Conservation (phyloP, 2,113 vertebrate species). For the Pteropus alecto region DNA sequence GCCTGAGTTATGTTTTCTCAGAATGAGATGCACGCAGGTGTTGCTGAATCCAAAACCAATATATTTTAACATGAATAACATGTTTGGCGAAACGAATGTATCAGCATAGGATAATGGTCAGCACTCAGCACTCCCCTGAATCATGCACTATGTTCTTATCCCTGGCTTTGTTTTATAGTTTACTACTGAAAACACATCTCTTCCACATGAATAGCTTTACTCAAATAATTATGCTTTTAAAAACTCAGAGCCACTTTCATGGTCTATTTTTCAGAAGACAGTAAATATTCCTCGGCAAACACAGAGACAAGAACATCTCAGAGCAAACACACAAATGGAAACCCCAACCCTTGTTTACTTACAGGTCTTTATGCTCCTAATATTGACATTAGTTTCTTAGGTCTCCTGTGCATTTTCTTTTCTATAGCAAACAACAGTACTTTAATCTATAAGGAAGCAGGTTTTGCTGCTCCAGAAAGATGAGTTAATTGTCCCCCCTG, state of each 20-base stretch:
- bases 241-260: not conserved
- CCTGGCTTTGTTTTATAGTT: not conserved
- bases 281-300: slow-evolving; percentile 6
- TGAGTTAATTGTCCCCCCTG: not conserved
- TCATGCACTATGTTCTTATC: rapidly evolving
- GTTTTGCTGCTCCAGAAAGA: slow-evolving; percentile 6
- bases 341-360: slow-evolving; percentile 40
- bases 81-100: not conserved
- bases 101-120: not conserved
- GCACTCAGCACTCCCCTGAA: not conserved
- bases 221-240: not conserved
- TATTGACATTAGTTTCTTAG: not conserved
- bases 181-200: not conserved
- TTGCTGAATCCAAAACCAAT: not conserved
- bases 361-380: slow-evolving; percentile 48
- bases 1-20: not conserved
- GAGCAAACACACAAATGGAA: not conserved
- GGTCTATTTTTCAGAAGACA: not conserved
- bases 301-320: not conserved
- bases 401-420: slow-evolving; percentile 10
- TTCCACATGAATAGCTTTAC: not conserved
- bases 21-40: not conserved
- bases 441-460: not conserved
- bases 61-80: not conserved
- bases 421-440: not conserved